Evolutionary conservation across 2,888 invertebrate genomes (phyloP), one percentile per base, ranked within the genome.

Genomic region (Lepidocyrtinus sp.): DNA sequence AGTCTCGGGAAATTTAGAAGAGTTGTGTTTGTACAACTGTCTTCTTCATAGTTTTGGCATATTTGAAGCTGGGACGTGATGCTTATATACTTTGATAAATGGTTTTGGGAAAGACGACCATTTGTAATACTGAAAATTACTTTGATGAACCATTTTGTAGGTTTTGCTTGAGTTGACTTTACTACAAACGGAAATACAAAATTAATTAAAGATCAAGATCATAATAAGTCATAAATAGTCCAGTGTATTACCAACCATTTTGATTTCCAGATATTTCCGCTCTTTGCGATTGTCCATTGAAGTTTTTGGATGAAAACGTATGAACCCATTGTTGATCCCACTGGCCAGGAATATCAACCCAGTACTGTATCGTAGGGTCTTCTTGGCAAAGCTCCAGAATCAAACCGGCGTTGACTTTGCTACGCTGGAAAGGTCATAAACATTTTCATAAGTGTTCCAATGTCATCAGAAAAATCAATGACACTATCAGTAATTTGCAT

Each of bases 131-230:
- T 72, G 67, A 72, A 78, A 2, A 67, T 7, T 17, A 72, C 67
- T 72, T 67, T 72, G 46, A 78, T 65, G 68, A 72, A 78, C 78
- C 71, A 78, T 45, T 46, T 78, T 1, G 75, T 75, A n/a, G 45
- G 68, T 21, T 69, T 75, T 22, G 19, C 12, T 67, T 45, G 45
- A 27, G 12, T 17, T 45, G 63, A 12, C 36, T 21, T 45, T 25
- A 12, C 62, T 70, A 1, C 21, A 45, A n/a, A 64, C 15, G 9
- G 21, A n/a, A n/a, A 65, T 65, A 19, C n/a, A 50, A 2, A 25
- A 50, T 55, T 46, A 17, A 50, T 25, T 46, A 68, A 46, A 46
- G n/a, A 3, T 19, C n/a, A 21, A 19, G 21, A 46, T 15, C 17
- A n/a, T n/a, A n/a, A n/a, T n/a, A n/a, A n/a, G n/a, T n/a, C n/a